Evolutionary conservation across 2,113 vertebrate genomes (phyloP), one percentile per base, ranked within the genome.

Genomic region (Ciconia stormi): DNA sequence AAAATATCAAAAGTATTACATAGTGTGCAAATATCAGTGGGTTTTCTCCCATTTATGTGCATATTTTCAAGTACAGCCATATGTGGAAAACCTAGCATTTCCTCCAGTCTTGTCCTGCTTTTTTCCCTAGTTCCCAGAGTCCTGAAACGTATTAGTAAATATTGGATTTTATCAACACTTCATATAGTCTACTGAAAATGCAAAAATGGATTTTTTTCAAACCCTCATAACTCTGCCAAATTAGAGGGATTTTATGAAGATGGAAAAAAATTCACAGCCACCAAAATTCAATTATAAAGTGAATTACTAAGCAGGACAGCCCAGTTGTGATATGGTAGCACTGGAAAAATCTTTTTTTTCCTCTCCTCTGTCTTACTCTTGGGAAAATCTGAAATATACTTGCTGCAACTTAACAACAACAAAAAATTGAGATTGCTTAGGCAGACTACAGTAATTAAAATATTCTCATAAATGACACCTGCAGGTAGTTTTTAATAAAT

Each of bases 321-420:
- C 85, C 2, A 0, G 22, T 10, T 80, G 36, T 47, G 47, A 25
- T 25, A 29, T 1, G 0, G 55, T 59, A 89, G 29, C 66, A 38
- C 38, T 82, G 32, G 61, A 52, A 74, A 74, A 63, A 52, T 55
- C 3, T 61, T 27, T 22, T 76, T 25, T 9, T 42, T 23, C 27
- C 11, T 32, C 26, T 72, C 6, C 10, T 55, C 56, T 76, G 0
- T 58, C 29, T 59, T 87, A 22, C 26, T 52, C 26, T 47, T 56
- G 34, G 44, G 71, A 69, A 82, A 80, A 82, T 17, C 8, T 55
- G 23, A 93, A 82, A 71, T 85, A 13, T 0, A 4, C 11, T 71
- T 83, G 23, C 13, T 82, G 16, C 56, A 82, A 36, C 19, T 44
- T 67, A 74, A 59, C 26, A 82, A 18, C 29, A 53, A 40, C 21